A percentile compares a stretch with the other conserved stretches of the same genome.
These are phyloP conservation scores for Nycticebus coucang DNA, from an alignment of 2,113 vertebrate species.

Conservation along the genomic window DNA sequence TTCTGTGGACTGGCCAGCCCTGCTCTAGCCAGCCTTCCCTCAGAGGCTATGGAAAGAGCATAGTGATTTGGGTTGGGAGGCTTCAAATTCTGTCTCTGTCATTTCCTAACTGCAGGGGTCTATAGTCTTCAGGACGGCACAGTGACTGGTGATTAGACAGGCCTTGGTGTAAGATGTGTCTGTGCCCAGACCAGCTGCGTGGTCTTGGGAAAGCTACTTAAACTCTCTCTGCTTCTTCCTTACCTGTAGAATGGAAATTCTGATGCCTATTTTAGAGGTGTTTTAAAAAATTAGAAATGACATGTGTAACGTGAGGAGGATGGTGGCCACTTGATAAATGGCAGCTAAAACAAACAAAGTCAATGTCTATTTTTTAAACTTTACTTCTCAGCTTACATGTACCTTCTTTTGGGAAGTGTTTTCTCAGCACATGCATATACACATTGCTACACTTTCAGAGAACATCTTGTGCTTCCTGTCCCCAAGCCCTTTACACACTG, in stretches of 20 bases:
- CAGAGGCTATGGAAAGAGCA: accelerated
- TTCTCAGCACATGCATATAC: background rate
- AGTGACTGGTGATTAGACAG: background rate
- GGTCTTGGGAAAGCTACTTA: background rate
- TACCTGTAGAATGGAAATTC: background rate
- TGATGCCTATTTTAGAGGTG: background rate
- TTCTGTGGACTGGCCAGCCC: background rate
- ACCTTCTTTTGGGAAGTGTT: background rate
- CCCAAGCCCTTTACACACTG: no score
- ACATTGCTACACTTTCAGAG: background rate
- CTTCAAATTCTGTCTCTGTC: background rate
- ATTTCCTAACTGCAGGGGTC: background rate
- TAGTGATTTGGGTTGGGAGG: background rate
- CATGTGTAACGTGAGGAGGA: background rate
- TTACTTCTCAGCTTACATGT: background rate
- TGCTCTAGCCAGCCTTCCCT: background rate
- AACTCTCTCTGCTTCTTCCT: background rate
- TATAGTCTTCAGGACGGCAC: accelerated
- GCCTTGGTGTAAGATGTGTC: accelerated
- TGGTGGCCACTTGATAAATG: background rate
- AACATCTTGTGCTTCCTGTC: background rate
- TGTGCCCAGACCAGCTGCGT: accelerated
- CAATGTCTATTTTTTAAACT: background rate
- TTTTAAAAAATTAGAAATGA: background rate
- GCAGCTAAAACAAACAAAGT: background rate